phyloP scores from a whole-genome alignment of 2,113 vertebrate species.

The Theristicus caerulescens region DNA sequence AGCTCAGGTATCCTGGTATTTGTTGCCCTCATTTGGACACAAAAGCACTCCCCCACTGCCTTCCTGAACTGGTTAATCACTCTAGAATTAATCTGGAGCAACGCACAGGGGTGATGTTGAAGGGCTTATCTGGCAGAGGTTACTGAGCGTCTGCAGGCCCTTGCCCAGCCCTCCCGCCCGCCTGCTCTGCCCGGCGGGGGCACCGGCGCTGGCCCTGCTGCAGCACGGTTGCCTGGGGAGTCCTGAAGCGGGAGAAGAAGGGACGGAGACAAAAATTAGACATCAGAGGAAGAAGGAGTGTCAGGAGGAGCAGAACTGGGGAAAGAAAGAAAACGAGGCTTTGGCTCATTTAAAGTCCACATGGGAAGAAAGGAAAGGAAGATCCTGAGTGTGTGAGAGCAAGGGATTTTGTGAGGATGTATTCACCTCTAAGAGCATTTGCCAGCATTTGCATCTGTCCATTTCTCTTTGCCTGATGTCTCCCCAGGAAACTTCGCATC shows the following conservation, averaged over 20 bases:
- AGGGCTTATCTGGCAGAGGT: background rate
- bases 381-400: background rate
- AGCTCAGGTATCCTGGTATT: background rate
- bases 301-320: background rate
- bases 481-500: background rate
- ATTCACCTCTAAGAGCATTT: background rate
- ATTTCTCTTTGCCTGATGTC: background rate
- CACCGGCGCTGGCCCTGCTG: background rate
- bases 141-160: background rate
- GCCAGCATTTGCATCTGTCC: background rate
- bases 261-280: background rate
- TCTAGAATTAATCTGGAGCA: background rate
- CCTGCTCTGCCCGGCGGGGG: background rate
- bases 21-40: background rate
- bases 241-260: background rate
- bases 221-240: background rate
- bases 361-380: background rate
- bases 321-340: background rate
- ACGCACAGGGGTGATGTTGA: background rate
- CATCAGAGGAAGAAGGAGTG: rapidly evolving
- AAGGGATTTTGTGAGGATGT: background rate
- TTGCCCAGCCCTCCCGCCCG: background rate
- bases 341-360: background rate
- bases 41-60: background rate
- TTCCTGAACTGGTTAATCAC: background rate